These are phyloP conservation scores for Tragelaphus strepsiceros DNA, from an alignment of 2,113 vertebrate genomes.

Conservation along the genomic window DNA sequence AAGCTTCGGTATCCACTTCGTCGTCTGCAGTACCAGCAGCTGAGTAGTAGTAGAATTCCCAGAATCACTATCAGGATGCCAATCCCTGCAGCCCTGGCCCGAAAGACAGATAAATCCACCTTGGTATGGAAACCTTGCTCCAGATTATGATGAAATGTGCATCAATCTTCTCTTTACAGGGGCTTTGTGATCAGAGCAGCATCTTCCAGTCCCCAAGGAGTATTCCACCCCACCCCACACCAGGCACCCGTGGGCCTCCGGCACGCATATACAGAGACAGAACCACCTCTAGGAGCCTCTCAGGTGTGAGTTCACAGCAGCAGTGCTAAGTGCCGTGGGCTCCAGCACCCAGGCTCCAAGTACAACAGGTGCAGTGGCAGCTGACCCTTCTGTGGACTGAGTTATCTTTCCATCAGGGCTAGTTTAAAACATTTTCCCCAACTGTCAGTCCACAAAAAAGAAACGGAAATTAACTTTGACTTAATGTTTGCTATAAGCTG, in stretches of 20 bases:
- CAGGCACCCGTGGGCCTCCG: neutral
- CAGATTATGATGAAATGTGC: neutral
- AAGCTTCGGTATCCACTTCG: slow-evolving; percentile 90
- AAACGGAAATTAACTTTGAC: neutral
- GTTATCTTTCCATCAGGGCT: neutral
- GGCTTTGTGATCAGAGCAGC: neutral
- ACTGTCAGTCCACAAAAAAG: neutral
- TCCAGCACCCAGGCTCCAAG: neutral
- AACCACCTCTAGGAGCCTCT: neutral
- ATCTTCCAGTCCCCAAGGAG: neutral
- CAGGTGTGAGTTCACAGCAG: neutral
- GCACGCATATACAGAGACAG: neutral
- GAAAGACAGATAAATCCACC: slow-evolving; percentile 30
- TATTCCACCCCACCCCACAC: neutral
- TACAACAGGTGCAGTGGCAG: neutral
- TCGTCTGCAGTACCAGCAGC: slow-evolving; percentile 93
- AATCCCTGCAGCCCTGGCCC: slow-evolving; percentile 89
- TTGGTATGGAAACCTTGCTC: neutral
- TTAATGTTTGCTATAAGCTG: neutral
- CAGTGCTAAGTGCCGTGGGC: neutral
- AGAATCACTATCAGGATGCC: slow-evolving; percentile 88
- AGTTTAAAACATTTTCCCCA: neutral
- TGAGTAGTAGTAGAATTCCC: slow-evolving; percentile 86
- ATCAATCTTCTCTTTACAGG: neutral
- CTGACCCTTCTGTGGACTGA: neutral